Conservation (phyloP, 2,888 invertebrate species). For the Anthophora plumipes region DNA sequence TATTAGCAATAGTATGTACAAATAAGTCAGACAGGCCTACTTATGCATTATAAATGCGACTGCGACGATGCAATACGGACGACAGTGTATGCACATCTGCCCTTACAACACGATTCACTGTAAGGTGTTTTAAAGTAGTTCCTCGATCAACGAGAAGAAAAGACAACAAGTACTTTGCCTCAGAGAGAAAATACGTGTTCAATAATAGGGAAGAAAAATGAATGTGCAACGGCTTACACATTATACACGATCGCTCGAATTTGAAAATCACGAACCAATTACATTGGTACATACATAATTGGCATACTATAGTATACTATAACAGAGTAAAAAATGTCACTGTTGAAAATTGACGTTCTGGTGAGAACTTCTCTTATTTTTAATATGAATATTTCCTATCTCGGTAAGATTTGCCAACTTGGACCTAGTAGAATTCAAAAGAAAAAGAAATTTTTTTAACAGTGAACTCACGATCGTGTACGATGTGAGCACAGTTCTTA, state of each 20-base stretch:
- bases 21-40: slow-evolving; percentile 53
- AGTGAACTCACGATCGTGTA: slow-evolving; percentile 48
- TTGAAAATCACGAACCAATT: slow-evolving; percentile 6
- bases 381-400: neutral
- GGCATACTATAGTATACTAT: neutral
- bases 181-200: slow-evolving; percentile 73
- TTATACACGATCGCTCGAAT: slow-evolving; percentile 44
- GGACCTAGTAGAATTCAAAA: too few species aligned
- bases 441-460: too few species aligned
- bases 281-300: slow-evolving; percentile 2
- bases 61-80: slow-evolving; percentile 1
- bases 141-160: slow-evolving; percentile 16
- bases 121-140: slow-evolving; percentile 28
- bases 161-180: slow-evolving; percentile 57
- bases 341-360: neutral
- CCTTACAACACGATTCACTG: neutral
- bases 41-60: slow-evolving; percentile 28
- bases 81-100: neutral
- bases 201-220: slow-evolving; percentile 66
- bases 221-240: slow-evolving; percentile 38
- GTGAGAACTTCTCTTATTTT: slow-evolving; percentile 10
- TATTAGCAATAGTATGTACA: slow-evolving; percentile 41
- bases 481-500: slow-evolving; percentile 65
- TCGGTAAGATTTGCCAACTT: neutral
- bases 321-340: neutral